Evolutionary conservation across 2,888 invertebrate genomes (phyloP).

Genomic region (Cryptus armator): DNA sequence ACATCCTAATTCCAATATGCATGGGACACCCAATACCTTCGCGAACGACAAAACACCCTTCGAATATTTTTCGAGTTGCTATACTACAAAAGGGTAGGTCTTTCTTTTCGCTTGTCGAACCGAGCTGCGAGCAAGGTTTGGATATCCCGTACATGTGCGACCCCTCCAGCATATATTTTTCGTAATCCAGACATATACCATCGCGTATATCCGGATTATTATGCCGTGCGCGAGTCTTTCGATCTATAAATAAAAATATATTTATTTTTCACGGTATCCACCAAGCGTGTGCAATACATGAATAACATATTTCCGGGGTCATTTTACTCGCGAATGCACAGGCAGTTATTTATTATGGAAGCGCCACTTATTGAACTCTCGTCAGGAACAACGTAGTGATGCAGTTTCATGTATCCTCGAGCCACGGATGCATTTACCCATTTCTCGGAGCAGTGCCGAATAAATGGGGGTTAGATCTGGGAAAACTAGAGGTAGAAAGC

Average conservation of each 20-base stretch:
- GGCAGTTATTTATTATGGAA: background rate
- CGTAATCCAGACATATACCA: constrained; percentile 58
- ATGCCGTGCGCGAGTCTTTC: constrained; percentile 18
- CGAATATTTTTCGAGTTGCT: constrained; percentile 31
- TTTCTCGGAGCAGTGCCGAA: background rate
- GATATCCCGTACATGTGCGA: constrained; percentile 40
- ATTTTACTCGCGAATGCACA: background rate
- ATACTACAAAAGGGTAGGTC: constrained; percentile 38
- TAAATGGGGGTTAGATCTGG: background rate
- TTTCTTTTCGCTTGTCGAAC: constrained; percentile 41
- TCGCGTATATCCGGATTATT: constrained; percentile 40
- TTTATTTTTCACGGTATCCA: background rate
- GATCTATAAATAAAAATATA: constrained; percentile 23
- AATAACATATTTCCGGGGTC: background rate
- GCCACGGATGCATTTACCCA: background rate
- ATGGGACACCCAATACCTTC: constrained; percentile 40
- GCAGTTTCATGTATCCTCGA: background rate
- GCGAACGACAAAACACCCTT: constrained; percentile 43
- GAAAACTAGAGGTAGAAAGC: constrained; percentile 4
- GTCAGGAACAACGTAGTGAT: background rate
- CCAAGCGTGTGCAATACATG: background rate
- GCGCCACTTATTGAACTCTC: background rate
- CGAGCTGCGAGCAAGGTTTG: constrained; percentile 8
- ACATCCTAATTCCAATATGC: constrained; percentile 66
- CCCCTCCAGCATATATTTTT: constrained; percentile 35